Percentiles rank a stretch among this genome's conserved stretches.
These are phyloP conservation scores for Tyria jacobaeae DNA, from an alignment of 2,888 invertebrate genomes.

Conservation along the genomic window DNA sequence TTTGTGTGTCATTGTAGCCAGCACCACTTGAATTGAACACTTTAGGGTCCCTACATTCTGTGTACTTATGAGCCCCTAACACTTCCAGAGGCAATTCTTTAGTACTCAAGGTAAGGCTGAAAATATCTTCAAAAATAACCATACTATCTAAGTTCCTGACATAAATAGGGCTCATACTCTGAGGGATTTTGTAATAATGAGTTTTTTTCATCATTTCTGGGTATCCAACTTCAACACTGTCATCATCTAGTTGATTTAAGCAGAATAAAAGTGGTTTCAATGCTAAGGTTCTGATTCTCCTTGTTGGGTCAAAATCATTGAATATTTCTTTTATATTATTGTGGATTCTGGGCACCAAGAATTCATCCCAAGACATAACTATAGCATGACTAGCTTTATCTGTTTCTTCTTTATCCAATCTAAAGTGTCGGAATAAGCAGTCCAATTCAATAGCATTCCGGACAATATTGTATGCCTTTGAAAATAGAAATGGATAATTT, in stretches of 20 bases:
- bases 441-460: conserved; percentile 87
- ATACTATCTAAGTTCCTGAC: conserved; percentile 81
- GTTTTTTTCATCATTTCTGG: conserved; percentile 81
- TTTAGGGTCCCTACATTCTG: conserved; percentile 79
- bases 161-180: conserved; percentile 62
- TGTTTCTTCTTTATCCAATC: conserved; percentile 78
- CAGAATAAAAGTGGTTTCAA: conserved; percentile 75
- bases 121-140: conserved; percentile 76
- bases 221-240: conserved; percentile 74
- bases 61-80: conserved; percentile 78
- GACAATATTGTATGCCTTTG: conserved; percentile 79
- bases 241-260: conserved; percentile 79
- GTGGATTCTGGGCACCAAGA: conserved; percentile 87
- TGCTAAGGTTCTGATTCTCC: conserved; percentile 67
- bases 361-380: conserved; percentile 89
- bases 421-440: conserved; percentile 88
- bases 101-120: conserved; percentile 62
- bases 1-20: conserved; percentile 79
- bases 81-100: conserved; percentile 70
- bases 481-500: conserved; percentile 88
- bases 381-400: conserved; percentile 84
- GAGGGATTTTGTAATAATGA: conserved; percentile 72
- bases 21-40: conserved; percentile 63
- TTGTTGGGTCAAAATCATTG: conserved; percentile 80
- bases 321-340: conserved; percentile 84